Base-by-base conservation (phyloP, 2,113 vertebrate genomes). In the Halichoerus grypus region DNA sequence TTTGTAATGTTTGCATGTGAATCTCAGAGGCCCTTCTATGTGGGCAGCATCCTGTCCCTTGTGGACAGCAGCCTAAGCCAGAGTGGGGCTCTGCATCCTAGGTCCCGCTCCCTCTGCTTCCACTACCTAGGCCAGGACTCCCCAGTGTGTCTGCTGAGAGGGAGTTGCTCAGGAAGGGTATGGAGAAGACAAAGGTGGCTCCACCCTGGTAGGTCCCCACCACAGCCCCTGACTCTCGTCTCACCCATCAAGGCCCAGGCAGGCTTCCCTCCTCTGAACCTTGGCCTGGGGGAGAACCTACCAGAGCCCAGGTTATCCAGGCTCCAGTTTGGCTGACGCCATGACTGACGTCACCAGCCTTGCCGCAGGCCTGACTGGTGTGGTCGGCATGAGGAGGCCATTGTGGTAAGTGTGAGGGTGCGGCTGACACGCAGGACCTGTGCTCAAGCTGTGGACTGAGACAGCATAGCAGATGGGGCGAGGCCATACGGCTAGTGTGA, bases 1-100 rank as follows among this genome's bases (percentile, higher is more conserved):
- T 96, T 94, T 88, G 88, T 89, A 95, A 65, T 1, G 11, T 88
- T 93, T 95, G 16, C 72, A 79, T 36, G 21, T 92, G 61, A 53
- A 71, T 93, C 71, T 85, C 5, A 3, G 82, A 93, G 82, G 61
- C 31, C 14, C 2, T 90, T 15, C 61, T 24, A 61, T 3, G 16
- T 36, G 12, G 31, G 26, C 21, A 86, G 8, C 7, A 7, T 28
- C 57, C 92, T 63, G 19, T 97, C 71, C 59, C 72, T 91, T 3
- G 1, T 15, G n/a, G 69, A 92, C 63, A 77, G 36, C 11, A 59
- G 71, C 10, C 19, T 83, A 65, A 67, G 16, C 14, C 55, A 82
- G 59, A 74, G 31, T 39, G 16, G 51, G 42, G 26, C 12, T n/a
- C 59, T 74, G 19, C 2, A n/a, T 53, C 36, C 33, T 42, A 67